Conservation (phyloP, 2,797 vertebrate species). For the Australoheros facetus region DNA sequence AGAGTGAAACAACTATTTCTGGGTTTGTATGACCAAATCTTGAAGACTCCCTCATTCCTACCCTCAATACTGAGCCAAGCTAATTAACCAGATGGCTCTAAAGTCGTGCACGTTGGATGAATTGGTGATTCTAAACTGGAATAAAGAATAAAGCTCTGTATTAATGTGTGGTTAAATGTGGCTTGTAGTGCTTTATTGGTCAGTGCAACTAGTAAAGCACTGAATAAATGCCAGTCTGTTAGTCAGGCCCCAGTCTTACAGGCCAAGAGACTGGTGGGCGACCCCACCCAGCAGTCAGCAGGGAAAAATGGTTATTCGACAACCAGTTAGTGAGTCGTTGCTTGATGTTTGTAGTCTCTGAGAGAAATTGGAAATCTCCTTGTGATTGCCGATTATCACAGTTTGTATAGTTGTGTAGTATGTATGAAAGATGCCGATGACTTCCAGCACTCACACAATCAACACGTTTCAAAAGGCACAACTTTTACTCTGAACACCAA, state of each 20-base stretch:
- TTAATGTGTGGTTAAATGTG: not conserved
- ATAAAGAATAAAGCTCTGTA: not conserved
- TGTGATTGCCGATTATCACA: not conserved
- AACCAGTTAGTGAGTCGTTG: not conserved
- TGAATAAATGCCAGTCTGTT: too few species aligned
- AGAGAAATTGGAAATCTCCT: not conserved
- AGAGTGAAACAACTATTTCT: not conserved
- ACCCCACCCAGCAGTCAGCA: not conserved
- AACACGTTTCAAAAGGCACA: fast-evolving
- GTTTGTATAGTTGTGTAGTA: not conserved
- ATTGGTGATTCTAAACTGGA: not conserved
- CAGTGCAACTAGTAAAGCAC: too few species aligned
- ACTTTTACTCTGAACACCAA: not conserved
- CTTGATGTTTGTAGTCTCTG: not conserved
- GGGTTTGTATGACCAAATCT: not conserved
- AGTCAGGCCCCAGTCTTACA: too few species aligned
- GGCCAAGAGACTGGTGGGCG: too few species aligned
- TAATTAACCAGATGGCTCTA: not conserved
- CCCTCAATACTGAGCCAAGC: not conserved
- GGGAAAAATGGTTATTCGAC: too few species aligned
- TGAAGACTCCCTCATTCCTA: not conserved
- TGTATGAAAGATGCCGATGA: not conserved
- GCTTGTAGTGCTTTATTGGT: too few species aligned
- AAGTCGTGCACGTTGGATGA: not conserved
- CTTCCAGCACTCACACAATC: not conserved